Evolutionary conservation across 2,797 vertebrate genomes (phyloP).

Genomic region (Gambelia wislizenii): DNA sequence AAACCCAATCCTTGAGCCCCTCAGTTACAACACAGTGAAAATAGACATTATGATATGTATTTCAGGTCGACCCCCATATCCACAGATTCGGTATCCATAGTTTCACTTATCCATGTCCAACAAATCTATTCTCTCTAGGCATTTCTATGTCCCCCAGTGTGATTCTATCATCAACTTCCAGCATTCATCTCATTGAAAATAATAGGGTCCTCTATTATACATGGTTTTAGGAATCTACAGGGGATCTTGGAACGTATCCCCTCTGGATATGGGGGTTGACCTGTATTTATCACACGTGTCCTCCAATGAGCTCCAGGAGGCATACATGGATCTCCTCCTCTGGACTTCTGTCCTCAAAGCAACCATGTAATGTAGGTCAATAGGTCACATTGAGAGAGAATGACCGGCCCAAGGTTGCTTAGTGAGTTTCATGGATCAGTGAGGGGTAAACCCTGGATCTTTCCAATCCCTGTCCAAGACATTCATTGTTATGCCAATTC

Average conservation of each 20-base stretch:
- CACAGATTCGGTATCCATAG: too few species aligned
- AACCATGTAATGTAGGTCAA: background rate
- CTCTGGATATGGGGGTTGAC: too few species aligned
- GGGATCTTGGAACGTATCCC: too few species aligned
- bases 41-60: background rate
- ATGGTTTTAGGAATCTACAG: too few species aligned
- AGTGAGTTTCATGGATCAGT: background rate
- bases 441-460: background rate
- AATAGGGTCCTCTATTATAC: too few species aligned
- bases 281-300: background rate
- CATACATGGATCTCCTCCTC: background rate
- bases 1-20: background rate
- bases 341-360: background rate
- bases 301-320: background rate
- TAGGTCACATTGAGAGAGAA: background rate
- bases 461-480: background rate
- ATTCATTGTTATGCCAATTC: background rate
- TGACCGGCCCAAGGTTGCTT: background rate
- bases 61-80: too few species aligned
- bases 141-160: too few species aligned
- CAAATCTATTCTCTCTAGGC: too few species aligned
- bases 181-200: too few species aligned
- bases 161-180: too few species aligned
- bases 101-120: too few species aligned
- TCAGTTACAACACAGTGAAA: background rate